A percentile compares a stretch with the other conserved stretches of the same genome.
Conservation (phyloP, 2,797 vertebrate genomes). For the Hapalemur alaotrensis region DNA sequence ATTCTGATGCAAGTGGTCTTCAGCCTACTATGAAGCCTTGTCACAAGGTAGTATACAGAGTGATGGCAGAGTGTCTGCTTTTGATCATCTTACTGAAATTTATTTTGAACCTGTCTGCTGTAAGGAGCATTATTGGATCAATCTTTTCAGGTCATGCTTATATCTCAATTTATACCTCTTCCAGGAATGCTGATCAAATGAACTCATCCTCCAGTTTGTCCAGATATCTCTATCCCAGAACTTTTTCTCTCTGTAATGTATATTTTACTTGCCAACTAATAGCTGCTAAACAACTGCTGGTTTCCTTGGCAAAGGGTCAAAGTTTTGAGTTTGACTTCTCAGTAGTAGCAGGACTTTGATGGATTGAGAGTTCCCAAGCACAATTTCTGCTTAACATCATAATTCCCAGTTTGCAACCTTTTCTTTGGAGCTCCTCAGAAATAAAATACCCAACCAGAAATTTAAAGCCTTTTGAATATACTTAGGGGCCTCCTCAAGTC, state of each 20-base stretch:
- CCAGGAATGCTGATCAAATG: neutral
- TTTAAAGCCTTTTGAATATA: neutral
- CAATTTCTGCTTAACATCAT: neutral
- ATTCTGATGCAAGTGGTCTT: neutral
- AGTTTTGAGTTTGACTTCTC: neutral
- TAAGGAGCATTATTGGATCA: neutral
- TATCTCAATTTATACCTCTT: neutral
- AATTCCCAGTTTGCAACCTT: neutral
- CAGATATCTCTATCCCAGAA: neutral
- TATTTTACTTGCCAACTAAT: constrained; percentile 13
- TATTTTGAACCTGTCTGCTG: neutral
- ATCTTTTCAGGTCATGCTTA: neutral
- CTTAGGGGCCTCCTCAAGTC: neutral
- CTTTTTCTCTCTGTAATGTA: neutral
- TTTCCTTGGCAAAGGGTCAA: constrained; percentile 37
- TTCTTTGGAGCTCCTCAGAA: neutral
- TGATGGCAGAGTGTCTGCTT: neutral
- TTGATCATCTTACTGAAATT: neutral
- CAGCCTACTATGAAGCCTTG: neutral
- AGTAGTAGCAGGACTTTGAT: constrained; percentile 5
- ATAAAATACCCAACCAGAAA: neutral
- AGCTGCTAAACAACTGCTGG: neutral
- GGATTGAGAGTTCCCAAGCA: neutral
- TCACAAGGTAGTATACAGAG: neutral
- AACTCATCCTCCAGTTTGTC: neutral